Conservation (phyloP, 1,140 invertebrate species). For the Muscidifurax raptorellus region DNA sequence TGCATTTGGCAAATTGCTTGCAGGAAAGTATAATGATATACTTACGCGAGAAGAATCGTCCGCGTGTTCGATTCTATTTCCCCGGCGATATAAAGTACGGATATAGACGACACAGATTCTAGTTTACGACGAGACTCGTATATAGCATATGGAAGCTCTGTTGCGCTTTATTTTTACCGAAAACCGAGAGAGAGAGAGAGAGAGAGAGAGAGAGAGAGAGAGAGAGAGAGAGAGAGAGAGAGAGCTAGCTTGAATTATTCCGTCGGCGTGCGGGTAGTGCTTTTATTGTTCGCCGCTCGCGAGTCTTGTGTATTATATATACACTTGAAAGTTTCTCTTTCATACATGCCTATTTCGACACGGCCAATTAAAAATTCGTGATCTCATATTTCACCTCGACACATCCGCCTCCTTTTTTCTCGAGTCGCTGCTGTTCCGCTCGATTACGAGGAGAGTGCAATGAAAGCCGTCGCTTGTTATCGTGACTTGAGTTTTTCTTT, state of each 20-base stretch:
- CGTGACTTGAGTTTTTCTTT: conserved; percentile 1
- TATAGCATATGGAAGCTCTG: neutral
- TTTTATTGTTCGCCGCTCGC: too few species aligned
- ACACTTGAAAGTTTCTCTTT: neutral
- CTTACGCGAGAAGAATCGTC: neutral
- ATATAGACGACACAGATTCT: conserved; percentile 12
- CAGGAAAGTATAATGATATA: neutral
- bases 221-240: too few species aligned
- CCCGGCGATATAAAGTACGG: neutral
- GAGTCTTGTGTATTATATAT: neutral
- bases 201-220: too few species aligned
- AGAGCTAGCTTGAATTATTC: too few species aligned
- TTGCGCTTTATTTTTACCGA: neutral
- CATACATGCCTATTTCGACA: neutral
- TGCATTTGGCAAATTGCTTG: neutral
- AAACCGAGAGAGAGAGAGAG: neutral
- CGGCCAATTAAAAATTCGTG: neutral
- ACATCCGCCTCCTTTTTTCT: neutral
- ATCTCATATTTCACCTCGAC: neutral
- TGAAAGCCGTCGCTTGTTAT: conserved; percentile 24
- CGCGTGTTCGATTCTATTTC: conserved; percentile 7
- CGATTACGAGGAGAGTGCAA: conserved; percentile 12
- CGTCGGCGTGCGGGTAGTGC: too few species aligned
- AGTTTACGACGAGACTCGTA: neutral
- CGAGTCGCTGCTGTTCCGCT: neutral